These are phyloP conservation scores for Pissodes strobi DNA, from an alignment of 1,140 invertebrate species.

Conservation along the genomic window DNA sequence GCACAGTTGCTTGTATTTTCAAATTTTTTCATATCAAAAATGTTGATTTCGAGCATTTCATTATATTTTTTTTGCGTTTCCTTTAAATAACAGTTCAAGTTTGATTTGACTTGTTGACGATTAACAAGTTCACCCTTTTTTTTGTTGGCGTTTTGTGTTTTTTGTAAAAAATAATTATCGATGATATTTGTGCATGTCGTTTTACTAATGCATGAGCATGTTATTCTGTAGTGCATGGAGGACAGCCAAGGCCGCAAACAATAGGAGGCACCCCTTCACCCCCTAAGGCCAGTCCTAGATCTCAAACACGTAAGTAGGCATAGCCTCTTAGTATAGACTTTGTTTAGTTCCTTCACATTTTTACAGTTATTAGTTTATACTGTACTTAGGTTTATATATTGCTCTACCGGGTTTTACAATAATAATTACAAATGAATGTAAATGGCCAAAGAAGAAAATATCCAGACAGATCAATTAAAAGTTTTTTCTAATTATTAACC, in stretches of 20 bases:
- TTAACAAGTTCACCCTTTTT: too few relatives aligned
- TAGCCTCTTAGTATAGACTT: neutral
- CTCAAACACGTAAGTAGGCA: slow-evolving; percentile 44
- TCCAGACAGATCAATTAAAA: too few relatives aligned
- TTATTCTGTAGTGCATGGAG: slow-evolving; percentile 49
- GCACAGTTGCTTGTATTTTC: too few relatives aligned
- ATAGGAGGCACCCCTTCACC: slow-evolving; percentile 36
- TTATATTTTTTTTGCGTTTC: too few relatives aligned
- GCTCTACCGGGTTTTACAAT: neutral
- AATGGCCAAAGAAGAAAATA: too few relatives aligned
- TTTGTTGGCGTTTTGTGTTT: too few relatives aligned
- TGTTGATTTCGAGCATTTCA: too few relatives aligned
- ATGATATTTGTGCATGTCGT: slow-evolving; percentile 22
- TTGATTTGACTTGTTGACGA: too few relatives aligned
- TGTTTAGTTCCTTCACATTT: neutral
- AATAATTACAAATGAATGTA: neutral
- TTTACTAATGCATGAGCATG: slow-evolving; percentile 57
- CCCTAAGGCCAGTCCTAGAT: slow-evolving; percentile 33
- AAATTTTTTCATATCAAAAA: too few relatives aligned
- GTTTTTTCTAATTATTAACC: too few relatives aligned
- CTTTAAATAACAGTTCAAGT: too few relatives aligned
- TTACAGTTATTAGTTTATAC: slow-evolving; percentile 11
- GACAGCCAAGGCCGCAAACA: slow-evolving; percentile 34
- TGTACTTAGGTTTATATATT: neutral
- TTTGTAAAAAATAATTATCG: too few relatives aligned